A percentile compares a stretch with the other conserved stretches of the same genome.
Conservation (phyloP, 2,797 vertebrate species). For the Anguilla anguilla region DNA sequence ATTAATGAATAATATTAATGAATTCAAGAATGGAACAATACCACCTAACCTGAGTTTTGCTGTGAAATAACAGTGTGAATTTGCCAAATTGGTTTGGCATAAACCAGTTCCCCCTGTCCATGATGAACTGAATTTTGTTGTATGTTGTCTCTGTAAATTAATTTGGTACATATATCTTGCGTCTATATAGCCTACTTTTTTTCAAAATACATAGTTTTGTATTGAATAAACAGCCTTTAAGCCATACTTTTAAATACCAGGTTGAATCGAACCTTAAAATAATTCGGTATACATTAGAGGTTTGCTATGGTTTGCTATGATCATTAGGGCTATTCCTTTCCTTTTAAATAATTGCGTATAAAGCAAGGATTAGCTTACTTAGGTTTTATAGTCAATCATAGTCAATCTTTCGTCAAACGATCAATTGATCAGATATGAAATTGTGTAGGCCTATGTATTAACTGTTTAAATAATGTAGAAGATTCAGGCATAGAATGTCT, state of each 20-base stretch:
- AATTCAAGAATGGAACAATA: background rate
- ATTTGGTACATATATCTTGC: background rate
- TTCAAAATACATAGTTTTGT: background rate
- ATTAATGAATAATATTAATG: background rate
- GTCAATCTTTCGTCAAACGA: background rate
- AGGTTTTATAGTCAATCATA: background rate
- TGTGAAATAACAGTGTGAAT: background rate
- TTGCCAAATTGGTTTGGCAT: background rate
- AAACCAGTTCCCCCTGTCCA: background rate
- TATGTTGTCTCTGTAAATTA: background rate
- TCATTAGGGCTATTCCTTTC: background rate
- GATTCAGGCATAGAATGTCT: background rate
- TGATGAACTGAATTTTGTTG: background rate
- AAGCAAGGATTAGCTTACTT: background rate
- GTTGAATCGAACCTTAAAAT: background rate
- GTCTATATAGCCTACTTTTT: background rate
- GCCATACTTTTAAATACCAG: background rate
- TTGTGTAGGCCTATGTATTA: background rate
- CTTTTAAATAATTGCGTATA: background rate
- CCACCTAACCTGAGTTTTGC: background rate
- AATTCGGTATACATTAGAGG: background rate
- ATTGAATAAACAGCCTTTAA: background rate
- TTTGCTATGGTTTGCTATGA: background rate
- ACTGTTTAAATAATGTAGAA: background rate
- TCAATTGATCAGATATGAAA: background rate